Evolutionary conservation across 2,797 vertebrate genomes (phyloP), one percentile per base, ranked within the genome.

Genomic region (Crenichthys baileyi): DNA sequence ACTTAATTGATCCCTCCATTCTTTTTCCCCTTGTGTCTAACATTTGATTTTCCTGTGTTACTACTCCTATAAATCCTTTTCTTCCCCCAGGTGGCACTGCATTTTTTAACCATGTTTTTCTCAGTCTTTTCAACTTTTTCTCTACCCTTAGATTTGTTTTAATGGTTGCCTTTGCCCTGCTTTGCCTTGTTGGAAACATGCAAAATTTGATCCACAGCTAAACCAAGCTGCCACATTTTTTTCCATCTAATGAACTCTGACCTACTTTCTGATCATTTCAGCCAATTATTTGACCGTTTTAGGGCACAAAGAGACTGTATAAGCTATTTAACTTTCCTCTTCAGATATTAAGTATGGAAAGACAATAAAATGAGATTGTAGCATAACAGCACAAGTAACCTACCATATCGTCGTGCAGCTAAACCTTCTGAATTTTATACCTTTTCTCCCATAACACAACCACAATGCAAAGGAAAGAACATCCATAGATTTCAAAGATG

Each of bases 31-130:
- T 4, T 24, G 70, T 71, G 9, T 58, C 63, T n/a, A 41, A 46
- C 70, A 77, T 78, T 36, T 75, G 24, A 79, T 77, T 22, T 76
- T 16, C 20, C 26, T 13, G n/a, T 58, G 60, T 29, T 15, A 29
- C 26, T 68, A 50, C 13, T 67, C 31, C 58, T 48, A 58, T 53
- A 26, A 7, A 12, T 39, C 70, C 29, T 72, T 11, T 58, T 50
- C 50, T 55, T 73, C 56, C 63, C 29, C 50, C 55, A 71, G 2
- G 24, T 41, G 50, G n/a, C 56, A 4, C 63, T 15, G 22, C 36
- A 5, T 41, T 44, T 67, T 36, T 73, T 73, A 55, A 39, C 7
- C 22, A 55, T 75, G 31, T 2, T 3, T 20, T 36, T 3, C 0
- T 9, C 36, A 67, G 24, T 39, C 5, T 31, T 67, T 67, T 67